Evolutionary conservation across 2,888 invertebrate species (phyloP).

Genomic region (Autographa pulchrina): DNA sequence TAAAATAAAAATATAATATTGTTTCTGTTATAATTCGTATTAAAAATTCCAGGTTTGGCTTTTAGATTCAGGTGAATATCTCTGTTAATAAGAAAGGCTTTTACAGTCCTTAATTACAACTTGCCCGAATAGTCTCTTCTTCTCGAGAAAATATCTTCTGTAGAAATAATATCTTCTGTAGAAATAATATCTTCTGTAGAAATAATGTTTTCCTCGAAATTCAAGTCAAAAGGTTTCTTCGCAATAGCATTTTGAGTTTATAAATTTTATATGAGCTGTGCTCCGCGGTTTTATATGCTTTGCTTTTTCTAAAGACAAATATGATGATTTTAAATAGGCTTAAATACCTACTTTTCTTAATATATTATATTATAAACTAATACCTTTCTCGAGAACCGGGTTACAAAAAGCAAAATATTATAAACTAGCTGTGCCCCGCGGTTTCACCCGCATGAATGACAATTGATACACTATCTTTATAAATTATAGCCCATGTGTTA

Average conservation of each 20-base stretch:
- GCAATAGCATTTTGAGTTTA: conserved; percentile 4
- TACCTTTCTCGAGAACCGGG: too few relatives aligned
- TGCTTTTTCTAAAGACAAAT: not conserved
- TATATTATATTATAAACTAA: too few relatives aligned
- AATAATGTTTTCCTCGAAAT: not conserved
- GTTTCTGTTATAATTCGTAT: too few relatives aligned
- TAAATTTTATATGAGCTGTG: not conserved
- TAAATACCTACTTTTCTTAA: too few relatives aligned
- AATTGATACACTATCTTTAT: too few relatives aligned
- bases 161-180: not conserved
- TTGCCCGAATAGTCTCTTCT: not conserved
- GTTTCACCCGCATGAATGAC: too few relatives aligned
- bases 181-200: not conserved
- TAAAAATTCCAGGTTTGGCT: not conserved
- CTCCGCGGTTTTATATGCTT: not conserved
- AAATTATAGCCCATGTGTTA: too few relatives aligned
- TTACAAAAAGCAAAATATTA: too few relatives aligned
- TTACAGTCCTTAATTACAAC: not conserved
- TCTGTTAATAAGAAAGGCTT: not conserved
- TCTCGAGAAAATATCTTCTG: not conserved
- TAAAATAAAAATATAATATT: too few relatives aligned
- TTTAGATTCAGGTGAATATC: not conserved
- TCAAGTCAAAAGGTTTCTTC: not conserved
- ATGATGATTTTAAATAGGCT: too few relatives aligned
- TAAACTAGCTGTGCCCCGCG: too few relatives aligned